A percentile compares a stretch with the other conserved stretches of the same genome.
Evolutionary conservation across 2,888 invertebrate genomes (phyloP).

Genomic region (Eulithis prunata): DNA sequence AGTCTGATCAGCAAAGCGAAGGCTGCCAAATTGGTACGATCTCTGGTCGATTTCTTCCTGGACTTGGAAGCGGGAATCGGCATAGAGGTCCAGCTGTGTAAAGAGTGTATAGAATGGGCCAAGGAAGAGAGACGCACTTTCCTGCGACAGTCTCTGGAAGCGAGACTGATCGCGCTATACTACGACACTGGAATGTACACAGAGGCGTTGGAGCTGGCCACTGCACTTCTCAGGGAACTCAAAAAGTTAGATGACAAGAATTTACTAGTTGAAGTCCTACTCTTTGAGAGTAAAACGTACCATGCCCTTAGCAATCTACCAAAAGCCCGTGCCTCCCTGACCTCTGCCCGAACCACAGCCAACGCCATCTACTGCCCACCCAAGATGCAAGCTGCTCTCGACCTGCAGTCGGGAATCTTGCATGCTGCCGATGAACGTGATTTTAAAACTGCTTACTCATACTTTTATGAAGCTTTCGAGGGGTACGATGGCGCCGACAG

Average conservation of each 20-base stretch:
- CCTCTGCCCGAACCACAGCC: slow-evolving; percentile 99
- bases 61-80: slow-evolving; percentile 98
- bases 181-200: slow-evolving; percentile 96
- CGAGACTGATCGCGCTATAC: slow-evolving; percentile 96
- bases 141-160: slow-evolving; percentile 97
- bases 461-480: slow-evolving; percentile 99
- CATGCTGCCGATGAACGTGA: slow-evolving; percentile 99
- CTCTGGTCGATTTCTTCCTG: slow-evolving; percentile 98
- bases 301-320: slow-evolving; percentile 98
- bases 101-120: slow-evolving; percentile 99
- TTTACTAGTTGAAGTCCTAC: slow-evolving; percentile 98
- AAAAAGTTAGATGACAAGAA: slow-evolving; percentile 99
- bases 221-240: slow-evolving; percentile 95
- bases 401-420: slow-evolving; percentile 98
- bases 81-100: slow-evolving; percentile 95
- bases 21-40: slow-evolving; percentile 98
- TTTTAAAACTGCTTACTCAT: slow-evolving; percentile 99
- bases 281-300: slow-evolving; percentile 99
- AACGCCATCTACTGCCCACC: slow-evolving; percentile 99
- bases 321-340: slow-evolving; percentile 97
- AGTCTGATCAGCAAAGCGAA: slow-evolving; percentile 98
- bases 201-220: slow-evolving; percentile 93
- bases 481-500: slow-evolving; percentile 98
- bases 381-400: slow-evolving; percentile 98
- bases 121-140: slow-evolving; percentile 99